Percentiles rank a stretch among this genome's conserved stretches.
phyloP scores from a whole-genome alignment of 1,140 invertebrate species.

The Bilobella aurantiaca region DNA sequence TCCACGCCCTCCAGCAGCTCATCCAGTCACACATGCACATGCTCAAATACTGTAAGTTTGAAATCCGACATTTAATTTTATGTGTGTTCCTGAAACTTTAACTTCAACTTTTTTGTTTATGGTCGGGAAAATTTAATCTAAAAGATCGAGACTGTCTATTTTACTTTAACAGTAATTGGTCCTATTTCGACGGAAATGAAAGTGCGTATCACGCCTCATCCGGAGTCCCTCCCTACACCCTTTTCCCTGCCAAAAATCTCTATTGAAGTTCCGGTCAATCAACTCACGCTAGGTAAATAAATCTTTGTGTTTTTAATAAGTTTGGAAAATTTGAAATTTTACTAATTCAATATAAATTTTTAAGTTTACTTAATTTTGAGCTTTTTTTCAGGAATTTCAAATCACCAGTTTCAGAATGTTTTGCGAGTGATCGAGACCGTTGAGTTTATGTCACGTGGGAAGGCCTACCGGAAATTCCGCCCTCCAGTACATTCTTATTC shows the following conservation, averaged over 20 bases:
- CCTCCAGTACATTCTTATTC: not conserved
- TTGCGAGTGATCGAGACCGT: not conserved
- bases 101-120: not conserved
- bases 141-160: too few relatives aligned
- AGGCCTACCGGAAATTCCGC: not conserved
- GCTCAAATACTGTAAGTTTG: not conserved
- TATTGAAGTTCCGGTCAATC: not conserved
- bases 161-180: constrained; percentile 81
- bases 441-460: not conserved
- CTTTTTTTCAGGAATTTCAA: not conserved
- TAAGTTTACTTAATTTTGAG: too few relatives aligned
- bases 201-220: constrained; percentile 81
- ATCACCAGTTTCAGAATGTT: not conserved
- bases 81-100: too few relatives aligned
- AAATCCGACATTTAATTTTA: too few relatives aligned
- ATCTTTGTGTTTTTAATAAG: too few relatives aligned
- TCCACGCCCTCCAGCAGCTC: not conserved
- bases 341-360: too few relatives aligned
- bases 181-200: constrained; percentile 82
- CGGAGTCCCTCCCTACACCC: constrained; percentile 47
- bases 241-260: not conserved
- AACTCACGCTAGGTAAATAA: not conserved
- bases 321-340: too few relatives aligned
- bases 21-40: too few relatives aligned
- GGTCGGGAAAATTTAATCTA: too few relatives aligned